Evolutionary conservation across 2,888 invertebrate genomes (phyloP).

Genomic region (Proisotoma minuta): DNA sequence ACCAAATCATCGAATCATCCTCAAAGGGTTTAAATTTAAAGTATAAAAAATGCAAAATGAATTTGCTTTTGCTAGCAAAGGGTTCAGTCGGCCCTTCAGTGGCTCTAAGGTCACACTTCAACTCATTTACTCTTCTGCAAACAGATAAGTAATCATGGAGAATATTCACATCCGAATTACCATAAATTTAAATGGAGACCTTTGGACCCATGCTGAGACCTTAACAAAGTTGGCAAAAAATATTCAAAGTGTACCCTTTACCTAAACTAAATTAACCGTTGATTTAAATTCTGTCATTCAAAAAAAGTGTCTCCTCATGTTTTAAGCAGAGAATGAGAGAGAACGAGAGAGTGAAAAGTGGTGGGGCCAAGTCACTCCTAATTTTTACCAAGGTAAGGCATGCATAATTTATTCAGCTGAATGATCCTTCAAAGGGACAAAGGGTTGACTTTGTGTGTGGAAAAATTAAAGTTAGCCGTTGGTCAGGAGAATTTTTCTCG

Average conservation of each 20-base stretch:
- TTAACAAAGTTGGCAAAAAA: neutral
- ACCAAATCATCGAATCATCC: conserved; percentile 4
- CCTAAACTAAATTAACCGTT: too few species aligned
- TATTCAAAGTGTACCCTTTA: neutral
- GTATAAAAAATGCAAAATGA: conserved; percentile 3
- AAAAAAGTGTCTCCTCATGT: neutral
- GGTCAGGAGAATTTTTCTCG: conserved; percentile 1
- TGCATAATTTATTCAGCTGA: neutral
- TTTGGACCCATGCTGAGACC: neutral
- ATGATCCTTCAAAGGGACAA: neutral
- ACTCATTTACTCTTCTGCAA: neutral
- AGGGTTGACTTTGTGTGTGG: neutral
- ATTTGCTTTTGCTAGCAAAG: neutral
- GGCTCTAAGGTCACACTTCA: conserved; percentile 5
- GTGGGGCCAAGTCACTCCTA: neutral
- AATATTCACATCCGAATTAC: too few species aligned
- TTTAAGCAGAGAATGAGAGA: neutral
- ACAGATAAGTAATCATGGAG: conserved; percentile 1
- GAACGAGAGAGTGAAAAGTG: neutral
- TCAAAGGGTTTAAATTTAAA: conserved; percentile 10
- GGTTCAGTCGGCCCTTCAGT: conserved; percentile 4
- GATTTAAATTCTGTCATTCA: neutral
- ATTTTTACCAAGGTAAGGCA: neutral
- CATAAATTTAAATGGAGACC: neutral
- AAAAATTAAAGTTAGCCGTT: neutral